Base-by-base conservation (phyloP, 1,140 invertebrate genomes). In the Drosophila bocki region DNA sequence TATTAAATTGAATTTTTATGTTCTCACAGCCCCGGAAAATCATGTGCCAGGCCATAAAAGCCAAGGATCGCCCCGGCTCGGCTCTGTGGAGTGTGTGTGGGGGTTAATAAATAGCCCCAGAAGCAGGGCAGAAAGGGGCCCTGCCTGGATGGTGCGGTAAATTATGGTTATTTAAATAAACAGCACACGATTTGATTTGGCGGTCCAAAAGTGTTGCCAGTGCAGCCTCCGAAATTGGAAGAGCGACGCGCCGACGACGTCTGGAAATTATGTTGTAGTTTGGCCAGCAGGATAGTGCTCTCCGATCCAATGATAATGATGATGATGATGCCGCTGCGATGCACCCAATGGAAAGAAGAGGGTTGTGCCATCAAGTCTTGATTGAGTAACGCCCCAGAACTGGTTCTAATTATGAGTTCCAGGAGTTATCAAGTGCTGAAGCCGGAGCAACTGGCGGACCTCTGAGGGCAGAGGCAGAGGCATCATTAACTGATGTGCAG, bases 131-230 rank as follows among this genome's bases (percentile, higher is more conserved):
- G 50, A 26, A 22, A 22, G 29, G 32, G 33, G 69, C 33, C 9
- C 11, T n/a, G 47, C 19, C 51, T 70, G 50, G 75, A 70, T 78
- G 75, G 59, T 69, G 53, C 59, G 67, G 44, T 85, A 91, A 91
- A 91, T 91, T 91, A 91, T 91, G 91, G 92, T 93, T 93, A 93
- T 93, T 93, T 93, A 93, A 93, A 93, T 93, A 93, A 93, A 93
- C 92, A 93, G 91, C 87, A 90, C 92, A 93, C 92, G 92, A 93
- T 86, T 92, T 87, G 77, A 81, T 88, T 91, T 91, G 83, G 74
- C 69, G 64, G 58, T 64, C 81, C 86, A 90, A 88, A 88, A 88
- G 84, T 88, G 84, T 88, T 88, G 84, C 81, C 42, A 48, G 81
- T 80, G 75, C 84, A 56, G 81, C 84, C 84, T 88, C 70, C 65